Evolutionary conservation across 2,113 vertebrate genomes (phyloP).

Genomic region (Varanus komodoensis): DNA sequence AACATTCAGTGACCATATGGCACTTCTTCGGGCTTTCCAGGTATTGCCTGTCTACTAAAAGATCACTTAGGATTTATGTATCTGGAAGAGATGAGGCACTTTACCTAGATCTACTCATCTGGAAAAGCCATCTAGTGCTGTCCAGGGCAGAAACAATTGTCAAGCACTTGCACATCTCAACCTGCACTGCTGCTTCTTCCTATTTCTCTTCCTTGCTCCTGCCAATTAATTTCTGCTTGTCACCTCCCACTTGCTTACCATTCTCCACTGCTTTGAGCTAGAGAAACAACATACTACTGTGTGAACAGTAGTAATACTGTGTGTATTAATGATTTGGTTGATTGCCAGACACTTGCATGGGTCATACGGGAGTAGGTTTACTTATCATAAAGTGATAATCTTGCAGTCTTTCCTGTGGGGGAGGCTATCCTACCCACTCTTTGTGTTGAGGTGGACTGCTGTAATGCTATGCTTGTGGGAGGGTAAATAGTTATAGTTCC

Average conservation of each 20-base stretch:
- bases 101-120: neutral
- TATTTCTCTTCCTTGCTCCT: neutral
- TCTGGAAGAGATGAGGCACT: neutral
- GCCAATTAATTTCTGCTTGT: neutral
- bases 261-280: neutral
- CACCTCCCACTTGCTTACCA: neutral
- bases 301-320: neutral
- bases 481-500: neutral
- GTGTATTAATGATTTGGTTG: neutral
- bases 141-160: neutral
- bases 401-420: neutral
- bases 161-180: neutral
- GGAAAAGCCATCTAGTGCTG: neutral
- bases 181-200: neutral
- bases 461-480: neutral
- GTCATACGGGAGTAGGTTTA: neutral
- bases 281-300: neutral
- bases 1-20: slow-evolving; percentile 97
- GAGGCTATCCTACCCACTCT: neutral
- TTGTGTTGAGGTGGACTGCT: neutral
- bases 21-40: slow-evolving; percentile 94
- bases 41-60: slow-evolving; percentile 71
- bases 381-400: neutral
- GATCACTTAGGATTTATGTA: neutral
- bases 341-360: neutral